These are phyloP conservation scores for Antheraea mylitta DNA, from an alignment of 1,140 invertebrate species.

Conservation along the genomic window DNA sequence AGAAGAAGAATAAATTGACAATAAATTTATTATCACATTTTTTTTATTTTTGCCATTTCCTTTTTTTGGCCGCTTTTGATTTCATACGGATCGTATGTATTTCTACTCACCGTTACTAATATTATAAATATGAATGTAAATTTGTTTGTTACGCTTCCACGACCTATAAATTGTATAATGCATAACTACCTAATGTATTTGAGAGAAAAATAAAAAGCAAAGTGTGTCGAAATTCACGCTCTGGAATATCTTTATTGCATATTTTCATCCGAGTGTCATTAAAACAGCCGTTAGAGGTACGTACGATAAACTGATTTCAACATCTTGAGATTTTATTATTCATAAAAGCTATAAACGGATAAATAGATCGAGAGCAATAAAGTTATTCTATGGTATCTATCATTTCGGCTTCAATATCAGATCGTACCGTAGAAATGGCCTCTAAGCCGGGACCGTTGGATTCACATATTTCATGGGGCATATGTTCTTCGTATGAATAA, in stretches of 20 bases:
- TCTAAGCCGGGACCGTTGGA: not conserved
- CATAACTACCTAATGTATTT: too few species aligned
- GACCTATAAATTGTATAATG: too few species aligned
- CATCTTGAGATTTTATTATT: not conserved
- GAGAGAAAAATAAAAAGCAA: not conserved
- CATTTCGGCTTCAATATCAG: conserved; percentile 2
- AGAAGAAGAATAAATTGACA: too few species aligned
- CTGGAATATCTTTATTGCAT: not conserved
- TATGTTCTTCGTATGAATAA: not conserved
- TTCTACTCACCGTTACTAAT: too few species aligned
- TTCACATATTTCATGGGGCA: not conserved
- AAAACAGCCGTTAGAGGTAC: not conserved
- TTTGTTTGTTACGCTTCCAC: too few species aligned
- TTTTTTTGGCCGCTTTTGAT: too few species aligned
- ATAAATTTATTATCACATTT: too few species aligned
- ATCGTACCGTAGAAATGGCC: not conserved
- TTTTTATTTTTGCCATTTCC: too few species aligned
- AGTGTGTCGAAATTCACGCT: not conserved
- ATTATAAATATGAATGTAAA: too few species aligned
- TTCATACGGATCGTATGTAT: too few species aligned
- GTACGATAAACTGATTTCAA: not conserved
- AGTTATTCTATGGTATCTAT: not conserved
- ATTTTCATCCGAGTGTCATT: not conserved
- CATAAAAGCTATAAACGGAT: conserved; percentile 3
- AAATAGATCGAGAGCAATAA: not conserved